These are phyloP conservation scores for Spinus olivaceus DNA, from an alignment of 2,797 vertebrate species.

Conservation along the genomic window DNA sequence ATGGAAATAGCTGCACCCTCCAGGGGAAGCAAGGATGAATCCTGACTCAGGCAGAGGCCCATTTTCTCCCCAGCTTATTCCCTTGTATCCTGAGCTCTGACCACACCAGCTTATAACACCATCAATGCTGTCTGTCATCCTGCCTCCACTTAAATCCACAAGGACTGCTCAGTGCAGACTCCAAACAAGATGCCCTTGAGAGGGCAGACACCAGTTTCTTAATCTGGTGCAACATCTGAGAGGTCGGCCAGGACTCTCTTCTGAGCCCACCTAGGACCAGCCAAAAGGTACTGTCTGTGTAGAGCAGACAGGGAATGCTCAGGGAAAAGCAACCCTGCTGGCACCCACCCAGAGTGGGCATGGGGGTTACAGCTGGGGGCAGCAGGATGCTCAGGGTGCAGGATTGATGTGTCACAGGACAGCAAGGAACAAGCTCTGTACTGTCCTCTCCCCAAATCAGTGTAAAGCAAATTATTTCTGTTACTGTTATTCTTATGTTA, in stretches of 20 bases:
- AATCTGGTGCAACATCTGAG: not conserved
- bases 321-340: rapidly evolving
- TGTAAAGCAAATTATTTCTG: not conserved
- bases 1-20: not conserved
- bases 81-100: not conserved
- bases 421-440: not conserved
- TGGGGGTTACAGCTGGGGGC: not conserved
- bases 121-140: not conserved
- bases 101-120: not conserved
- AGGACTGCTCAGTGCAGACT: not conserved
- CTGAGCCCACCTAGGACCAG: not conserved
- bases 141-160: rapidly evolving
- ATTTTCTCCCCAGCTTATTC: not conserved
- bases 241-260: not conserved
- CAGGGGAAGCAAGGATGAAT: not conserved
- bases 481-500: not conserved
- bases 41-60: not conserved
- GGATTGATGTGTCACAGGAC: not conserved
- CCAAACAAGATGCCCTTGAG: not conserved
- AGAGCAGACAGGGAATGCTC: not conserved
- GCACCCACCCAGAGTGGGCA: rapidly evolving
- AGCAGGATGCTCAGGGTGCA: not conserved
- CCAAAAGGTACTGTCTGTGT: rapidly evolving
- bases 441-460: not conserved
- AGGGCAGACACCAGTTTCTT: not conserved